These are phyloP conservation scores for Pentalonia nigronervosa DNA, from an alignment of 1,140 invertebrate species.

Conservation along the genomic window DNA sequence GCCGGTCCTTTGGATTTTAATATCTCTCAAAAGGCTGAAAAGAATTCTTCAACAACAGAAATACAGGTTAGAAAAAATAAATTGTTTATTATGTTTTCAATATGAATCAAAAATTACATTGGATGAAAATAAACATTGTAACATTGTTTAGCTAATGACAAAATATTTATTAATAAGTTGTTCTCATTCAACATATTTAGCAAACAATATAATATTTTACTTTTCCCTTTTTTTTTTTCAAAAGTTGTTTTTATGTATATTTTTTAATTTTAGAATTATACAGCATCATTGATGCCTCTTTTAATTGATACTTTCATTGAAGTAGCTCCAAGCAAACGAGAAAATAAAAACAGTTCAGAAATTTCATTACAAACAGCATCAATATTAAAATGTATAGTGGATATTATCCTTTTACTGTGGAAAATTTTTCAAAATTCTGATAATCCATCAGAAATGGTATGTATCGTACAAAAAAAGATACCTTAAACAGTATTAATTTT, in stretches of 20 bases:
- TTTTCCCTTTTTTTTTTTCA: neutral
- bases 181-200: neutral
- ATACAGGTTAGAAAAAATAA: conserved; percentile 19
- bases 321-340: conserved; percentile 58
- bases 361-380: conserved; percentile 42
- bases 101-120: neutral
- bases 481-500: no score
- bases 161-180: neutral
- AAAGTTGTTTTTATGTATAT: neutral
- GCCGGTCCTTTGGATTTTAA: conserved; percentile 59
- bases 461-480: neutral
- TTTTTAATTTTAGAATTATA: conserved; percentile 57
- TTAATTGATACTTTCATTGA: conserved; percentile 60
- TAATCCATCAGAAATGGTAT: conserved; percentile 45
- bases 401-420: conserved; percentile 41
- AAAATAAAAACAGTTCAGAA: conserved; percentile 51
- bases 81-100: neutral
- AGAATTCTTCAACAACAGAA: conserved; percentile 51
- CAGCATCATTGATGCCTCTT: conserved; percentile 58
- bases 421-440: conserved; percentile 45
- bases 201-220: neutral
- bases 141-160: neutral
- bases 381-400: conserved; percentile 51
- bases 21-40: conserved; percentile 56
- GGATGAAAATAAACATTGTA: neutral